Evolutionary conservation across 2,888 invertebrate genomes (phyloP).

Genomic region (Theretra japonica): DNA sequence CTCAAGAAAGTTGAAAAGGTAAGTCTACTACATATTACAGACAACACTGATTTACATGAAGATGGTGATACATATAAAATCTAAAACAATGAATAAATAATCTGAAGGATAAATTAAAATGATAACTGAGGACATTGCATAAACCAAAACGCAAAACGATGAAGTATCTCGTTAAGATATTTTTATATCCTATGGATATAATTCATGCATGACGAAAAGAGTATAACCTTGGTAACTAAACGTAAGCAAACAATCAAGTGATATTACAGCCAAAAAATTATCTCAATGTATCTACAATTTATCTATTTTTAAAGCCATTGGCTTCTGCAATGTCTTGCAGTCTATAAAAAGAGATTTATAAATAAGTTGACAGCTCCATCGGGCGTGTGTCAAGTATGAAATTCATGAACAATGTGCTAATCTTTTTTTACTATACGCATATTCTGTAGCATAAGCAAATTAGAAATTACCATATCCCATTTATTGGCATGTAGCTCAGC

Average conservation of each 20-base stretch:
- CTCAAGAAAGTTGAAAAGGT: constrained; percentile 98
- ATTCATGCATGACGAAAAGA: too few species aligned
- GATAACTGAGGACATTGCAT: constrained; percentile 4
- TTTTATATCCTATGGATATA: too few species aligned
- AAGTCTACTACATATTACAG: constrained; percentile 63
- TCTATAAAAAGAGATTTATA: constrained; percentile 51
- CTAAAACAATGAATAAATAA: constrained; percentile 36
- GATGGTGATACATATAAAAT: constrained; percentile 28
- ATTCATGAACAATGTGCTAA: constrained; percentile 31
- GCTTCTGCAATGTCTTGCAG: constrained; percentile 52
- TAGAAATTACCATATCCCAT: background rate
- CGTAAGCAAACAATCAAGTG: constrained; percentile 1
- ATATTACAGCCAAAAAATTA: constrained; percentile 28
- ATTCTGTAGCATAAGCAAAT: constrained; percentile 5
- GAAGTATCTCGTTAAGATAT: too few species aligned
- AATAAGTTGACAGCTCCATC: constrained; percentile 65
- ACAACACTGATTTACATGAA: constrained; percentile 15
- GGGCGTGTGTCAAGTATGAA: constrained; percentile 42
- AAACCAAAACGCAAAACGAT: background rate
- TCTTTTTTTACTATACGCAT: background rate
- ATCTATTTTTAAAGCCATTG: constrained; percentile 32
- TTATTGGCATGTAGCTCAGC: constrained; percentile 22
- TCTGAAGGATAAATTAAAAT: constrained; percentile 15
- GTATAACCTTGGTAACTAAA: background rate
- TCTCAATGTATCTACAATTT: constrained; percentile 10